Evolutionary conservation across 2,888 invertebrate species (phyloP), one percentile per base, ranked within the genome.

Genomic region (Hirtodrosophila cameraria): DNA sequence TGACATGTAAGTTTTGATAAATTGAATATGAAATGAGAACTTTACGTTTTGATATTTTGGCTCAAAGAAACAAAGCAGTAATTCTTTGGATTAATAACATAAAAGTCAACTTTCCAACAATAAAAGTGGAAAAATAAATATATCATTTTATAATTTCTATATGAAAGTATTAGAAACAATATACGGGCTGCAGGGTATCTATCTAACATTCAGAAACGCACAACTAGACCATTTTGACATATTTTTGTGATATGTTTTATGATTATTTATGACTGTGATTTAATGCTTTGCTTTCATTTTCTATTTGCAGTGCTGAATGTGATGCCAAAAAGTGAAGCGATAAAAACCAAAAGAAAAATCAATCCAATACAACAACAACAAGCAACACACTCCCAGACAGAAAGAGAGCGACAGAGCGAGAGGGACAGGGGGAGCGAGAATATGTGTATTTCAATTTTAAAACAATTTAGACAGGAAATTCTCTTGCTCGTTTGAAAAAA

Each of bases 221-320:
- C n/a, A n/a, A n/a, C n/a, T n/a, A n/a, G n/a, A n/a, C n/a, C n/a
- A n/a, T n/a, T n/a, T n/a, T n/a, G n/a, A n/a, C n/a, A n/a, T n/a
- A n/a, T 49, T 36, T 36, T 3, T 8, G 31, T 33, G 15, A 30
- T 16, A 25, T 33, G n/a, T n/a, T n/a, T 20, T 55, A 35, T 45
- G 16, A 53, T 38, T 30, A 55, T 52, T 58, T 50, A 15, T 49
- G 30, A 39, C 23, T 45, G 8, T 42, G 25, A 57, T 62, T 58
- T 55, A 45, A 42, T 36, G 31, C 27, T 43, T 54, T 16, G 28
- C 13, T 13, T 6, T 43, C 16, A 35, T 49, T 11, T 9, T 45
- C 25, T 27, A 20, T 53, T 67, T 77, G 46, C 61, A 83, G 85
- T 78, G 61, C 76, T n/a, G n/a, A n/a, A 79, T 75, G 71, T 79